These are phyloP conservation scores for Clinocottus analis DNA, from an alignment of 2,113 vertebrate species.

Conservation along the genomic window DNA sequence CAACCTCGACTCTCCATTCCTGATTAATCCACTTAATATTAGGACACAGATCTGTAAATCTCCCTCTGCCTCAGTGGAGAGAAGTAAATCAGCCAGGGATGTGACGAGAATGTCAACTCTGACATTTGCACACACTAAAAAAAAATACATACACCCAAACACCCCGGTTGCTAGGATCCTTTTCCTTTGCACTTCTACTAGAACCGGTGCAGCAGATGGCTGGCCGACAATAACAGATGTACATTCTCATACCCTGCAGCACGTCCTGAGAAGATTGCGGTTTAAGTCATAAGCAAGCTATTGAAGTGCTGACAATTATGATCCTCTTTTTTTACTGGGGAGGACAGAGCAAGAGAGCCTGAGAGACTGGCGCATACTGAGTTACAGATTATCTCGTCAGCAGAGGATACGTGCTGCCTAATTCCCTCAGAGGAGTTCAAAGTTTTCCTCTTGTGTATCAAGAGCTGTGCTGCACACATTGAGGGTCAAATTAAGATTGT, in stretches of 20 bases:
- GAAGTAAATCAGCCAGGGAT: conserved; percentile 50
- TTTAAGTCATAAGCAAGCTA: conserved; percentile 59
- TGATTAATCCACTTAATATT: conserved; percentile 82
- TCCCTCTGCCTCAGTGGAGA: conserved; percentile 61
- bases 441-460: conserved; percentile 34
- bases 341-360: conserved; percentile 39
- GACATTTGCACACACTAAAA: conserved; percentile 49
- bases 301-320: conserved; percentile 63
- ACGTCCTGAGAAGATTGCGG: conserved; percentile 48
- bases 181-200: conserved; percentile 35
- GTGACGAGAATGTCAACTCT: conserved; percentile 71
- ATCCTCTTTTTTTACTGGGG: conserved; percentile 51
- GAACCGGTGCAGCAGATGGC: conserved; percentile 40
- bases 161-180: conserved; percentile 16
- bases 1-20: conserved; percentile 74
- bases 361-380: conserved; percentile 50
- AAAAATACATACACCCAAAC: conserved; percentile 30
- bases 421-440: conserved; percentile 57
- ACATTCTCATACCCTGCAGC: conserved; percentile 17
- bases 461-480: conserved; percentile 23
- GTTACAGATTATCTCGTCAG: conserved; percentile 68
- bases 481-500: conserved; percentile 30
- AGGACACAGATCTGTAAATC: conserved; percentile 73
- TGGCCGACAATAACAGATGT: conserved; percentile 38
- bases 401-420: conserved; percentile 56